Percentiles rank a stretch among this genome's conserved stretches.
These are phyloP conservation scores for Homarus americanus DNA, from an alignment of 1,140 invertebrate species.

Conservation along the genomic window DNA sequence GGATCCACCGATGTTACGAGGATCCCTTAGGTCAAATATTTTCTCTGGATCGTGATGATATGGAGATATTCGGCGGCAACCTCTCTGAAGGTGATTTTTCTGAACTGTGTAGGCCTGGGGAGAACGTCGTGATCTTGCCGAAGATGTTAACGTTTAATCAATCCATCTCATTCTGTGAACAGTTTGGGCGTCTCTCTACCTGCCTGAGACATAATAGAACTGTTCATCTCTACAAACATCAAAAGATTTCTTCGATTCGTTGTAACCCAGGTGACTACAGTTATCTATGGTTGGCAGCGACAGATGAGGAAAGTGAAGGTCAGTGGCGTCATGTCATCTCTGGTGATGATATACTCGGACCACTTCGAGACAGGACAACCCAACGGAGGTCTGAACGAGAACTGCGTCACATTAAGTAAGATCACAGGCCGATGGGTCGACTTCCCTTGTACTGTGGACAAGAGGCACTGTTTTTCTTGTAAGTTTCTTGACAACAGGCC, in stretches of 20 bases:
- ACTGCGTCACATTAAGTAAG: slow-evolving; percentile 6
- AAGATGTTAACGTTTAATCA: neutral
- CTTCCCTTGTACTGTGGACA: neutral
- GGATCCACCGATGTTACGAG: slow-evolving; percentile 9
- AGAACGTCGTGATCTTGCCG: slow-evolving; percentile 39
- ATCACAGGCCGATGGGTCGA: neutral
- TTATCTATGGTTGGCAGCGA: slow-evolving; percentile 36
- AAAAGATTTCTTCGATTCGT: neutral
- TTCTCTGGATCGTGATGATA: slow-evolving; percentile 29
- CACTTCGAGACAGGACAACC: slow-evolving; percentile 41
- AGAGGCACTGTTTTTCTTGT: neutral
- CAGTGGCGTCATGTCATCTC: slow-evolving; percentile 24
- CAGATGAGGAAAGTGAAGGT: slow-evolving; percentile 39
- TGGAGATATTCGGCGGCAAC: slow-evolving; percentile 17
- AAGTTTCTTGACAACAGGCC: neutral
- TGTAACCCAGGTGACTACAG: neutral
- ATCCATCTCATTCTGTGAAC: slow-evolving; percentile 4
- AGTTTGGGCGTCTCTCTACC: slow-evolving; percentile 2
- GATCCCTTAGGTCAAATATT: slow-evolving; percentile 31
- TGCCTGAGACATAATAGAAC: neutral
- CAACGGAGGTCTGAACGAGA: slow-evolving; percentile 14
- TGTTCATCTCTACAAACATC: neutral
- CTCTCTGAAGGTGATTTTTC: neutral
- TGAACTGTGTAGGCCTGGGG: neutral
- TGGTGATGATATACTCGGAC: neutral